A percentile compares a stretch with the other conserved stretches of the same genome.
Conservation (phyloP, 2,113 vertebrate species). For the Ellobius talpinus region DNA sequence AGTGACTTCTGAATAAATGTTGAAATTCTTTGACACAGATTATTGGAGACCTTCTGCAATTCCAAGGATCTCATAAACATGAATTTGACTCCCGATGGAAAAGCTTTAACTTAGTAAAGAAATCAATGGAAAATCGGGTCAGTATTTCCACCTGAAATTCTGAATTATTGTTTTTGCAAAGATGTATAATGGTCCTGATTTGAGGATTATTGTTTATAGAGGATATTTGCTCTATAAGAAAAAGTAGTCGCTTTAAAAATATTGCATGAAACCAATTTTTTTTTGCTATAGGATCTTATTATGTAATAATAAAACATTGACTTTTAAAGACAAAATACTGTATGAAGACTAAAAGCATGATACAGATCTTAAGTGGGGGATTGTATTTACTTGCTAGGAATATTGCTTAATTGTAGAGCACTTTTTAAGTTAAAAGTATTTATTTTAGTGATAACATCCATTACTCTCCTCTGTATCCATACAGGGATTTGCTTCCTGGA, state of each 20-base stretch:
- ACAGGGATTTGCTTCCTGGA: neutral
- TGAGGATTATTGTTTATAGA: neutral
- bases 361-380: neutral
- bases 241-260: conserved; percentile 34
- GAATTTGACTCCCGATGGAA: conserved; percentile 99
- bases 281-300: neutral
- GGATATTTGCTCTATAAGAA: neutral
- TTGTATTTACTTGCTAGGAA: neutral
- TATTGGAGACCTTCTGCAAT: conserved; percentile 96
- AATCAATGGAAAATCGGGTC: conserved; percentile 99
- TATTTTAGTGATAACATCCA: neutral
- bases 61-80: conserved; percentile 97
- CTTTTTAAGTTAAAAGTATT: neutral
- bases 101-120: conserved; percentile 98
- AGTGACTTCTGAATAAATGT: conserved; percentile 57
- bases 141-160: conserved; percentile 81
- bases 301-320: neutral
- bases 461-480: conserved; percentile 17
- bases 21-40: conserved; percentile 88
- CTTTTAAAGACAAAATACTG: neutral
- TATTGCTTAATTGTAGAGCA: neutral
- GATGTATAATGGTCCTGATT: neutral
- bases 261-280: neutral
- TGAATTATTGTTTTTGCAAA: neutral
- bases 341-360: neutral